Percentiles rank a stretch among this genome's conserved stretches.
Evolutionary conservation across 2,888 invertebrate species (phyloP).

Genomic region (Drosophila vallismaia): DNA sequence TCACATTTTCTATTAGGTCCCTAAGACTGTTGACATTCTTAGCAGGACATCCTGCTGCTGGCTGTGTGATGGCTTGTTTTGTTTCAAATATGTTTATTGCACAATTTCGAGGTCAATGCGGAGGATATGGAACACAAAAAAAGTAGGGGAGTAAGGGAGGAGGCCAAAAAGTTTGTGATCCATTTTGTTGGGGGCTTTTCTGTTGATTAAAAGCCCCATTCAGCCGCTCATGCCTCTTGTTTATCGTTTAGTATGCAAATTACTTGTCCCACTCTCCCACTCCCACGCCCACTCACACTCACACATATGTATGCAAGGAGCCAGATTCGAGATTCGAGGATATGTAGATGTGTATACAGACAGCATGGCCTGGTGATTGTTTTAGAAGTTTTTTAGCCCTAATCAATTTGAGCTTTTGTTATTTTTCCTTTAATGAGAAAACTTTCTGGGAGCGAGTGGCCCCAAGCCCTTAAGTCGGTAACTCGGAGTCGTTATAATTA

Average conservation of each 20-base stretch:
- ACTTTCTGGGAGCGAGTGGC: constrained; percentile 45
- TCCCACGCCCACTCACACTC: constrained; percentile 7
- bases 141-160: background rate
- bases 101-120: constrained; percentile 28
- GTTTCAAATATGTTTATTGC: constrained; percentile 32
- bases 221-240: constrained; percentile 34
- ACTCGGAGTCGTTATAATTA: constrained; percentile 55
- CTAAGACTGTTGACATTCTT: constrained; percentile 64
- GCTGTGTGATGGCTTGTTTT: constrained; percentile 41
- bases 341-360: constrained; percentile 20
- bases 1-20: constrained; percentile 66
- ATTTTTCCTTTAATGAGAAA: constrained; percentile 69
- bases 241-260: constrained; percentile 65
- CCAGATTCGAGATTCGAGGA: background rate
- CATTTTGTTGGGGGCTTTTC: constrained; percentile 64
- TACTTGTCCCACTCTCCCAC: constrained; percentile 43
- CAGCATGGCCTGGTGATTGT: constrained; percentile 62
- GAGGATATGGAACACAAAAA: background rate
- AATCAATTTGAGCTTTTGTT: constrained; percentile 73
- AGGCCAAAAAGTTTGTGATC: constrained; percentile 57
- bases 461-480: constrained; percentile 39
- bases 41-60: constrained; percentile 32
- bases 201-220: constrained; percentile 69
- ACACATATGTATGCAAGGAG: constrained; percentile 9
- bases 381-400: constrained; percentile 77